Evolutionary conservation across 1,140 invertebrate genomes (phyloP), one percentile per base, ranked within the genome.

Genomic region (Pentalonia nigronervosa): DNA sequence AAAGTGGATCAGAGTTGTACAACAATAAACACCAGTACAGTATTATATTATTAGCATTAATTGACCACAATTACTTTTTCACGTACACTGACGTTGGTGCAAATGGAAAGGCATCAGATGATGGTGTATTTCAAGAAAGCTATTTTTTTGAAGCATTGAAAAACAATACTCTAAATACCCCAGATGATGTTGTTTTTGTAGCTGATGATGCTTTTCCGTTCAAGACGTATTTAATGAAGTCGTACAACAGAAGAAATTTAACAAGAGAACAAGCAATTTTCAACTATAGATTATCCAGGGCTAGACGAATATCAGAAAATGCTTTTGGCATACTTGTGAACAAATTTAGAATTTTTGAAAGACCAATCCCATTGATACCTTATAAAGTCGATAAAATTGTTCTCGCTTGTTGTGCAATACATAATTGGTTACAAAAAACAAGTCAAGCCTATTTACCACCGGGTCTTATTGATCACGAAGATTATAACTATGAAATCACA

Each of bases 21-120:
- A 96, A 96, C 94, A 96, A 96, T 94, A 96, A 96, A 94, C 94
- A 95, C 47, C 94, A 93, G 21, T 94, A 95, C 94, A 95, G 95
- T 94, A 95, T 95, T 93, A 95, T 96, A 89, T 94, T 96, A 60
- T 53, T 96, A 67, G 95, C 94, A 94, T 94, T 95, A 41, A 94
- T 94, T 67, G 94, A 95, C 94, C 94, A 94, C 34, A 94, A 95
- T 53, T 95, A 95, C 86, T 94, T 94, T 93, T 95, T 95, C 53
- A 86, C 94, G 8, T 94, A 90, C 23, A 88, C 83, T 48, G 94
- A 95, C 93, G 94, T 95, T 41, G 95, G 95, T 87, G 91, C 93
- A 36, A 94, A 95, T 93, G 95, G 95, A 8, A 93, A 94, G 83
- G 94, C 94, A 41, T 94, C 94, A 89, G 95, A 95, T 94, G 94